phyloP scores from a whole-genome alignment of 1,140 invertebrate genomes.

The Aphis gossypii region DNA sequence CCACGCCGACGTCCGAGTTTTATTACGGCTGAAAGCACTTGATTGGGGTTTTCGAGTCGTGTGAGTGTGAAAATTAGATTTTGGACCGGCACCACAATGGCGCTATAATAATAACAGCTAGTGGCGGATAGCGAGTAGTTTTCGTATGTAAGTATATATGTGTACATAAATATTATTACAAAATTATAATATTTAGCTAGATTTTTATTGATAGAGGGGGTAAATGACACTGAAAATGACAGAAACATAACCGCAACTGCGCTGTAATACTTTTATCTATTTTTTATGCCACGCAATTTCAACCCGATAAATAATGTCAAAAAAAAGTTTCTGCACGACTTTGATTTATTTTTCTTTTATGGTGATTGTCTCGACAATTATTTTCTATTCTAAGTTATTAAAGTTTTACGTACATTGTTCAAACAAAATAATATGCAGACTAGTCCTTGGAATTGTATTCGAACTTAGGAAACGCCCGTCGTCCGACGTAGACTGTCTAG shows the following conservation, averaged over 20 bases:
- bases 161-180: neutral
- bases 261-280: neutral
- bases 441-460: neutral
- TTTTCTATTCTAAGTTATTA: neutral
- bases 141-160: neutral
- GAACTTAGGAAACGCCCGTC: neutral
- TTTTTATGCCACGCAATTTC: neutral
- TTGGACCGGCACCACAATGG: neutral
- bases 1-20: neutral
- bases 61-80: neutral
- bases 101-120: neutral
- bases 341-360: neutral
- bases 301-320: neutral
- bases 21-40: neutral
- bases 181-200: neutral
- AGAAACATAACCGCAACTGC: neutral
- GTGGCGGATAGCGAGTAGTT: neutral
- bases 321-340: neutral
- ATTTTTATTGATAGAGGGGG: too few species aligned
- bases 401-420: neutral
- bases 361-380: neutral
- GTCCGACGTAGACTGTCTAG: neutral
- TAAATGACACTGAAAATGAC: neutral
- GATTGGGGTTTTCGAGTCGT: neutral
- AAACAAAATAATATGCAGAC: neutral